A percentile compares a stretch with the other conserved stretches of the same genome.
phyloP scores from a whole-genome alignment of 2,113 vertebrate species.

The Chaenocephalus aceratus region DNA sequence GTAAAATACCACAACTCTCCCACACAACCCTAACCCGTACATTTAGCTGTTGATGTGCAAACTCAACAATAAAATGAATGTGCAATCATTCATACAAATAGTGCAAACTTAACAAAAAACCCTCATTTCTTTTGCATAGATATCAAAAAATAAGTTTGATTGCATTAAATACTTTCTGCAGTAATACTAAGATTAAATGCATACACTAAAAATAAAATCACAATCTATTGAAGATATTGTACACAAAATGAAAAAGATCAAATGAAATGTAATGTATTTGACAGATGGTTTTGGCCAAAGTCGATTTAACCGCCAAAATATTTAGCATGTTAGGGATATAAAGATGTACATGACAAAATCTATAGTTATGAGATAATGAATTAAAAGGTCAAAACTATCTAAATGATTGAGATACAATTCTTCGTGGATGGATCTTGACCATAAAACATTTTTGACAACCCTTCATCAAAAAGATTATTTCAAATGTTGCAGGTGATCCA shows the following conservation, averaged over 20 bases:
- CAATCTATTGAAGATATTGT: not conserved
- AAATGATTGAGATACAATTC: not conserved
- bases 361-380: not conserved
- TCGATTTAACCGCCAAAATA: not conserved
- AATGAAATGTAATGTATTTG: not conserved
- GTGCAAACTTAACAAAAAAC: constrained; percentile 34
- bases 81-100: constrained; percentile 37
- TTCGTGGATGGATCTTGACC: not conserved
- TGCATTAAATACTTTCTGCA: constrained; percentile 20
- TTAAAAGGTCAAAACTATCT: not conserved
- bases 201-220: not conserved
- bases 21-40: constrained; percentile 11
- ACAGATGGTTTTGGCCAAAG: not conserved
- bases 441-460: constrained; percentile 16
- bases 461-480: constrained; percentile 1
- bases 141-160: constrained; percentile 15
- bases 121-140: constrained; percentile 59
- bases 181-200: not conserved
- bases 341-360: not conserved
- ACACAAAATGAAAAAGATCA: not conserved
- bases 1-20: constrained; percentile 23
- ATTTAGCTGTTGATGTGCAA: constrained; percentile 56
- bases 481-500: constrained; percentile 43
- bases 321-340: not conserved
- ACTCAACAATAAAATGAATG: constrained; percentile 25